Conservation (phyloP, 2,888 invertebrate genomes). For the Rotaria magnacalcarata region DNA sequence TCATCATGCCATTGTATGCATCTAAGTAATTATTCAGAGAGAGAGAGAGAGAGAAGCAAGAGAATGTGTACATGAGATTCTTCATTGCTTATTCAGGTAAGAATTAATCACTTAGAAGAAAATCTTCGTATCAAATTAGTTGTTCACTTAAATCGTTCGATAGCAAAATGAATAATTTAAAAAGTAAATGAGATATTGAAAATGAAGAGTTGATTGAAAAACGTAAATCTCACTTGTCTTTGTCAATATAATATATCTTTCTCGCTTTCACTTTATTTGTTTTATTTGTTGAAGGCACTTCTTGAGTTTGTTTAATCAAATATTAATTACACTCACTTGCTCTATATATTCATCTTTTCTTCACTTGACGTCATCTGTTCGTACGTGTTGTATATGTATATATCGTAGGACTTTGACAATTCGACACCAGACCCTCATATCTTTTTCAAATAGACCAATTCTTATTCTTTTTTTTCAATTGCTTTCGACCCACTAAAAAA, state of each 20-base stretch:
- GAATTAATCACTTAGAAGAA: conserved; percentile 4
- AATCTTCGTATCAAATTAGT: conserved; percentile 17
- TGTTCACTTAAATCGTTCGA: background rate
- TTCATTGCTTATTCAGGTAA: conserved; percentile 11
- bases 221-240: conserved; percentile 29
- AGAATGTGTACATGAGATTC: background rate
- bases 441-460: background rate
- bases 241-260: conserved; percentile 3
- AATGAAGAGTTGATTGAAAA: conserved; percentile 26
- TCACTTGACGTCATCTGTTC: conserved; percentile 31
- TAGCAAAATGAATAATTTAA: background rate
- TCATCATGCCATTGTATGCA: background rate
- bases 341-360: background rate
- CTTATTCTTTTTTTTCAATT: background rate
- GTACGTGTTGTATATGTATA: background rate
- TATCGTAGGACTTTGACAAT: background rate
- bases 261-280: background rate
- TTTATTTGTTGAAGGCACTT: background rate
- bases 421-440: conserved; percentile 18
- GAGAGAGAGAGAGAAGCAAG: background rate
- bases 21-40: background rate
- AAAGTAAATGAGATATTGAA: conserved; percentile 26
- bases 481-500: background rate
- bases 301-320: conserved; percentile 29
- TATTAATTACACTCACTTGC: conserved; percentile 12